Evolutionary conservation across 2,888 invertebrate species (phyloP), one percentile per base, ranked within the genome.

Genomic region (Adela reaumurella): DNA sequence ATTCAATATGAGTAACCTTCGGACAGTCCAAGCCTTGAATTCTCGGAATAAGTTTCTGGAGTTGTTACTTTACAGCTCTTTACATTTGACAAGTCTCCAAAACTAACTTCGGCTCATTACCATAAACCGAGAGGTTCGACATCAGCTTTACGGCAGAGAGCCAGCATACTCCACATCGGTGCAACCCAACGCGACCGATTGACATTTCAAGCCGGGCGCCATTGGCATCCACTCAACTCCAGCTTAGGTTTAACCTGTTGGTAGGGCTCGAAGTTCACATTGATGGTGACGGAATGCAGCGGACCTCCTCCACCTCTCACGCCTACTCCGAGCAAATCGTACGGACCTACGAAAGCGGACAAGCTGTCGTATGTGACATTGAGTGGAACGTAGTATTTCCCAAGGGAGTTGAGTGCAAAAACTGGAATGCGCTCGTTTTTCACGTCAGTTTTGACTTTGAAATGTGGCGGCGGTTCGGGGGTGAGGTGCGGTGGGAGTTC

Each of bases 381-480:
- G 52, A 95, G 71, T 1, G 96, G 95, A 49, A 96, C 84, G 74
- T 96, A 96, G 70, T 90, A 95, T 46, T 77, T 76, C 4, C 95
- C 94, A 54, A 88, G 86, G n/a, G 93, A 84, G 67, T 95, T 94
- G 35, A 96, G 77, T 2, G 93, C 94, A 68, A 96, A 96, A 41
- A 94, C 89, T 0, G 96, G 95, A 46, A 95, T 88, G 46, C 84
- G 72, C 49, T 74, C 11, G 4, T 11, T 35, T 14, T 8, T 14
- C 35, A 11, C 6, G 3, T 35, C 14, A 10, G 6, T 24, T 5
- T 24, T 43, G 43, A 43, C 6, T 24, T 4, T 43, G 6, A 14
- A 14, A 5, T 5, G 43, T 8, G 43, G 43, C 17, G 17, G 17
- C 11, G 43, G 43, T n/a, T 19, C 17, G 17, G 43, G 17, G 11